phyloP scores from a whole-genome alignment of 2,888 invertebrate genomes.

The Rhingia campestris region DNA sequence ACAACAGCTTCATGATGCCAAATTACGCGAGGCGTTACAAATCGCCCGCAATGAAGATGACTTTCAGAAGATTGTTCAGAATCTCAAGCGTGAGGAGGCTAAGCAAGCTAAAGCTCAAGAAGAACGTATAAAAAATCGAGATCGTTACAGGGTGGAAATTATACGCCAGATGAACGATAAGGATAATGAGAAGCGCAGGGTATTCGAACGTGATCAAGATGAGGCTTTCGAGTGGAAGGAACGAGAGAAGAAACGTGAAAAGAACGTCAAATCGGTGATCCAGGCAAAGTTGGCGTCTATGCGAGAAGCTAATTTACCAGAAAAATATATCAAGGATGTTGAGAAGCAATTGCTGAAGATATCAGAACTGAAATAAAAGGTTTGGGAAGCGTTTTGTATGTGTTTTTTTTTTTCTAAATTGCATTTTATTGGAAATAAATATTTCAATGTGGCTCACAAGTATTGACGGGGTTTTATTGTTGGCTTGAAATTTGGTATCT shows the following conservation, averaged over 20 bases:
- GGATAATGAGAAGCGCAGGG: conserved; percentile 79
- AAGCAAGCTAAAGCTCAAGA: conserved; percentile 78
- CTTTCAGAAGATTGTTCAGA: conserved; percentile 79
- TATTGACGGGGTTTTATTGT: neutral
- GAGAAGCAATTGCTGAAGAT: conserved; percentile 76
- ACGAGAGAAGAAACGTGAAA: conserved; percentile 79
- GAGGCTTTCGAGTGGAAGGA: conserved; percentile 80
- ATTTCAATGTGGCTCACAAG: neutral
- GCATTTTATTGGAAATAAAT: neutral
- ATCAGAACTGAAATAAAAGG: conserved; percentile 46
- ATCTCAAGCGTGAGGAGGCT: conserved; percentile 80
- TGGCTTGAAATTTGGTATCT: too few relatives aligned
- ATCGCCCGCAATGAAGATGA: conserved; percentile 81
- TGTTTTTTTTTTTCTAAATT: conserved; percentile 1
- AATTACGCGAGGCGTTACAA: conserved; percentile 80
- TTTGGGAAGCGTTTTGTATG: neutral
- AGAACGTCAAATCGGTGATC: conserved; percentile 81
- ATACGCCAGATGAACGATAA: conserved; percentile 81
- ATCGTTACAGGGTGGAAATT: conserved; percentile 80
- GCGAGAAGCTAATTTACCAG: conserved; percentile 82
- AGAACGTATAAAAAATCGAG: conserved; percentile 77
- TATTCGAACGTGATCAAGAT: conserved; percentile 77
- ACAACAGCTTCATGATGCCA: conserved; percentile 80
- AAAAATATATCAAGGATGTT: conserved; percentile 82
- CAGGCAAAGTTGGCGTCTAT: conserved; percentile 80